Evolutionary conservation across 1,140 invertebrate genomes (phyloP), one percentile per base, ranked within the genome.

Genomic region (Drosophila nigromelanica): DNA sequence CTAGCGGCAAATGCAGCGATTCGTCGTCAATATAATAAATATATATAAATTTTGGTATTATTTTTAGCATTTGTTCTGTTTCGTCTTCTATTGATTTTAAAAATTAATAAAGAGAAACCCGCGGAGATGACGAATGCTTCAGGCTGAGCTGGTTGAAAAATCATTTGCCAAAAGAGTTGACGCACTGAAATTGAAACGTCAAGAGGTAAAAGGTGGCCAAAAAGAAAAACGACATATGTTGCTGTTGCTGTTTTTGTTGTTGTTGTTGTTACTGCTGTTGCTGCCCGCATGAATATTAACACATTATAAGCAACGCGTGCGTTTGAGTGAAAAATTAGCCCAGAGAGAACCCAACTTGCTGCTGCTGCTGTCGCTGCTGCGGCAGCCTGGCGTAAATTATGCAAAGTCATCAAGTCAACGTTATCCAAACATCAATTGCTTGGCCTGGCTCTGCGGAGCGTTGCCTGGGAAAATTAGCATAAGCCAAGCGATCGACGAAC

Each of bases 401-500:
- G 81, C 81, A 86, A 87, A 86, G 82, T 86, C 81, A 86, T 86
- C 81, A 86, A 86, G 81, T 80, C 82, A 87, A 76, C 83, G 82
- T 82, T 86, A 86, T 87, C 81, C 82, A 86, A 86, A 86, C 81
- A 86, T 86, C 81, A 86, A 81, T 86, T 72, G 69, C 69, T 72
- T 39, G 69, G 69, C 24, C 62, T 72, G 68, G 5, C 43, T 40
- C 40, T 21, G 30, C 33, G 18, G 73, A 47, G 68, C 50, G 33
- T 51, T 76, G 81, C 70, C 67, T 86, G 82, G 78, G 71, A 86
- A 86, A 86, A 86, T 86, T 86, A 87, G 78, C 81, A 86, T 86
- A 86, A 86, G 82, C 71, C 78, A 58, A 78, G 66, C 62, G 58
- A 70, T 81, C 61, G 56, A 55, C 48, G 55, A 55, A 68, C 54